A percentile compares a stretch with the other conserved stretches of the same genome.
These are phyloP conservation scores for Camponotus floridanus DNA, from an alignment of 1,140 invertebrate genomes.

Conservation along the genomic window DNA sequence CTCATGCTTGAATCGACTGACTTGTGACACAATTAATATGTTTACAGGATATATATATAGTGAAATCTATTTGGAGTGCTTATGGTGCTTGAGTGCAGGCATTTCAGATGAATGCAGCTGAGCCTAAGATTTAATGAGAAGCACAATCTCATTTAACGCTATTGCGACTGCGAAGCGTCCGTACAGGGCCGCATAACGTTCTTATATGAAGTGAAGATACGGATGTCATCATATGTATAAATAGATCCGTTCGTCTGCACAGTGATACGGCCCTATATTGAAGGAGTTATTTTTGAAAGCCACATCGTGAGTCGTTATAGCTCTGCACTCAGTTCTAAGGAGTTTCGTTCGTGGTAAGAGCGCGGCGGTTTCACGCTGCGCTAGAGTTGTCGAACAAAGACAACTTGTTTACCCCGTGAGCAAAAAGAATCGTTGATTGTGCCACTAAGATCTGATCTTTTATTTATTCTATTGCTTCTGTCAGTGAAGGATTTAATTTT, in stretches of 20 bases:
- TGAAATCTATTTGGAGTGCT: background rate
- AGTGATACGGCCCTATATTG: slow-evolving; percentile 81
- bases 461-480: background rate
- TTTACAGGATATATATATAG: background rate
- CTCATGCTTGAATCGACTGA: background rate
- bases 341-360: slow-evolving; percentile 70
- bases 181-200: slow-evolving; percentile 77
- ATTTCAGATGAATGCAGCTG: background rate
- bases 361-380: slow-evolving; percentile 39
- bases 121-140: slow-evolving; percentile 61
- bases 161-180: slow-evolving; percentile 64
- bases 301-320: slow-evolving; percentile 80
- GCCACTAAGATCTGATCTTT: background rate
- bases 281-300: slow-evolving; percentile 81
- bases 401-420: slow-evolving; percentile 59
- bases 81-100: background rate
- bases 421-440: slow-evolving; percentile 53
- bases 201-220: slow-evolving; percentile 35
- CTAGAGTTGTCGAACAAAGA: slow-evolving; percentile 56
- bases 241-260: slow-evolving; percentile 75
- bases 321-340: slow-evolving; percentile 78
- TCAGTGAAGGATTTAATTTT: background rate
- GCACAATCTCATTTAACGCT: slow-evolving; percentile 77
- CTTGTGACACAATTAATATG: background rate
- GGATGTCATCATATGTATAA: slow-evolving; percentile 75